Evolutionary conservation across 35 echinoderm and acorn worm species (phyloP).

Genomic region (Antedon bifida): DNA sequence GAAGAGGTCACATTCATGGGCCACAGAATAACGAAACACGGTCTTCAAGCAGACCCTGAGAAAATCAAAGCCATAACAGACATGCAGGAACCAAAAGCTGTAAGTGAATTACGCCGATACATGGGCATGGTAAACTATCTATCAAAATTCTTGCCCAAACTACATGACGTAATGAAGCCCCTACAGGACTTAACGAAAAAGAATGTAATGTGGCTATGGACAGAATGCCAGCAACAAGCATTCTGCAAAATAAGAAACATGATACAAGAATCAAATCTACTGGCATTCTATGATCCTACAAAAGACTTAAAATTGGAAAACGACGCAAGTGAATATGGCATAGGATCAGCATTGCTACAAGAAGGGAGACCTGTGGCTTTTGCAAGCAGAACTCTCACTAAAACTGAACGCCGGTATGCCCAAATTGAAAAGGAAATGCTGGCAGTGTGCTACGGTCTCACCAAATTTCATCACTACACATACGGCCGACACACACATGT

Average conservation of each 20-base stretch:
- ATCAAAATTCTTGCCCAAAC: slow-evolving; percentile 24
- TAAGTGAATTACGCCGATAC: slow-evolving; percentile 13
- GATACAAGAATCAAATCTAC: background rate
- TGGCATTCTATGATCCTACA: slow-evolving; percentile 20
- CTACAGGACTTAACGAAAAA: background rate
- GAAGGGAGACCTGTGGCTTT: slow-evolving; percentile 37
- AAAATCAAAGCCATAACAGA: background rate
- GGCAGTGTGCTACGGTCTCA: slow-evolving; percentile 16
- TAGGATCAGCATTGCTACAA: slow-evolving; percentile 33
- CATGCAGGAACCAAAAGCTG: background rate
- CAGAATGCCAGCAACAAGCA: background rate
- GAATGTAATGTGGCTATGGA: background rate
- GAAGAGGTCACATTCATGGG: slow-evolving; percentile 19
- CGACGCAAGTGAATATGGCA: slow-evolving; percentile 26
- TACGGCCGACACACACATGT: slow-evolving; percentile 23
- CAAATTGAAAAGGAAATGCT: slow-evolving; percentile 42
- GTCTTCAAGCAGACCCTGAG: background rate
- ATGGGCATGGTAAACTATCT: slow-evolving; percentile 25
- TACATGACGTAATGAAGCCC: background rate
- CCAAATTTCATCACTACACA: slow-evolving; percentile 38
- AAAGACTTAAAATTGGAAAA: slow-evolving; percentile 17
- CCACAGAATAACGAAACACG: slow-evolving; percentile 11
- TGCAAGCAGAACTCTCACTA: slow-evolving; percentile 33
- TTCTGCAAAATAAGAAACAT: background rate
- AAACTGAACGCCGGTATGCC: slow-evolving; percentile 28